Percentiles rank a stretch among this genome's conserved stretches.
phyloP scores from a whole-genome alignment of 2,888 invertebrate species.

The Mythimna vitellina region DNA sequence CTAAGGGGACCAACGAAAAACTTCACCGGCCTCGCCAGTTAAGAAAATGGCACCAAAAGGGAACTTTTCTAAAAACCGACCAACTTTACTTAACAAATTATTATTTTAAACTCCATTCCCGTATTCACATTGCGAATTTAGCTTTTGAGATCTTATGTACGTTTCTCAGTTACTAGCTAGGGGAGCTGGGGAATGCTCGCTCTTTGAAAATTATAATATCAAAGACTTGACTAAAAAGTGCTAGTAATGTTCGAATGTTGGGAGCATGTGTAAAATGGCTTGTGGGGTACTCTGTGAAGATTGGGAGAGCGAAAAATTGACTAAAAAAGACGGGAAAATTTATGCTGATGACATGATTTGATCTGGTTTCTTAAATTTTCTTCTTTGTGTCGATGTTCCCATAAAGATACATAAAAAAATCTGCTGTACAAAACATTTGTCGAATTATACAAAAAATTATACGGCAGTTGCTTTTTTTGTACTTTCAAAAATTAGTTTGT shows the following conservation, averaged over 20 bases:
- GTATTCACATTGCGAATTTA: slow-evolving; percentile 54
- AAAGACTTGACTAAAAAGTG: slow-evolving; percentile 59
- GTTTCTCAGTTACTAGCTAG: slow-evolving; percentile 40
- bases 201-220: slow-evolving; percentile 68
- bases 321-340: neutral
- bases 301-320: slow-evolving; percentile 3
- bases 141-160: slow-evolving; percentile 57
- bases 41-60: slow-evolving; percentile 4
- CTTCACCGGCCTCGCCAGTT: slow-evolving; percentile 3
- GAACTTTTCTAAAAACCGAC: slow-evolving; percentile 35
- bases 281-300: neutral
- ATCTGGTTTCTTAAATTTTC: neutral
- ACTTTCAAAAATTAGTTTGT: no score
- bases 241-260: slow-evolving; percentile 30
- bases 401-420: no score
- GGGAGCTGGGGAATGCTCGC: slow-evolving; percentile 47
- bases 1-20: slow-evolving; percentile 12
- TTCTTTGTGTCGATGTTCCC: neutral
- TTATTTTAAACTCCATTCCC: slow-evolving; percentile 57
- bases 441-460: no score
- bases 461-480: no score
- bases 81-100: slow-evolving; percentile 56
- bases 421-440: no score
- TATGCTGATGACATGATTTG: neutral
- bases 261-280: slow-evolving; percentile 20